These are phyloP conservation scores for Gambelia wislizenii DNA, from an alignment of 2,797 vertebrate species.

Conservation along the genomic window DNA sequence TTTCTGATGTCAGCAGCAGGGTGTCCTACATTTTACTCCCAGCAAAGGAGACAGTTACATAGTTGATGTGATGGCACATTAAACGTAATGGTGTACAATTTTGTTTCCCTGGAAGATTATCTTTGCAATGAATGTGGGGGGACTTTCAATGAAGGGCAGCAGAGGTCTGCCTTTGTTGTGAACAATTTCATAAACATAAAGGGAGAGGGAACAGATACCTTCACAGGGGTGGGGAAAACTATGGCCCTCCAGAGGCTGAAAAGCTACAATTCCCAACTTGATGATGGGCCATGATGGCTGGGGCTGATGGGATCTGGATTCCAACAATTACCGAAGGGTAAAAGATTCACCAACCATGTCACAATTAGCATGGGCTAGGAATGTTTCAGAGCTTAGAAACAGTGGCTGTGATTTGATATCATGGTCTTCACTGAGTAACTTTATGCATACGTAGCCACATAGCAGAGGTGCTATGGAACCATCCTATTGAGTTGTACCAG, in stretches of 20 bases:
- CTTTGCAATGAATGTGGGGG: not conserved
- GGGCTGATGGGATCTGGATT: not conserved
- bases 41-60: not conserved
- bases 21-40: conserved; percentile 22
- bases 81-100: conserved; percentile 4
- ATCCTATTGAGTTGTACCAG: too few species aligned
- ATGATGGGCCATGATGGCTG: not conserved
- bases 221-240: not conserved
- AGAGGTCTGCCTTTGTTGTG: not conserved
- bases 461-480: too few species aligned
- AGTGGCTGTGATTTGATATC: too few species aligned
- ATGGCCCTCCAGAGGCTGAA: too few species aligned
- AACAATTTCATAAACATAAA: not conserved
- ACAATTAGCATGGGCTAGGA: not conserved
- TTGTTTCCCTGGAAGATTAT: conserved; percentile 10
- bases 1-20: conserved; percentile 25
- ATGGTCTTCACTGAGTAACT: too few species aligned
- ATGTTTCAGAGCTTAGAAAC: too few species aligned
- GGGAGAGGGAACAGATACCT: too few species aligned
- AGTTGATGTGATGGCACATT: conserved; percentile 9
- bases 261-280: too few species aligned
- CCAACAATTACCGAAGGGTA: too few species aligned
- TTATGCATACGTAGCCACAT: too few species aligned
- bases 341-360: not conserved
- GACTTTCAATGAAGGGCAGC: not conserved